These are phyloP conservation scores for Zonitis immaculata DNA, from an alignment of 2,888 invertebrate genomes.

Conservation along the genomic window DNA sequence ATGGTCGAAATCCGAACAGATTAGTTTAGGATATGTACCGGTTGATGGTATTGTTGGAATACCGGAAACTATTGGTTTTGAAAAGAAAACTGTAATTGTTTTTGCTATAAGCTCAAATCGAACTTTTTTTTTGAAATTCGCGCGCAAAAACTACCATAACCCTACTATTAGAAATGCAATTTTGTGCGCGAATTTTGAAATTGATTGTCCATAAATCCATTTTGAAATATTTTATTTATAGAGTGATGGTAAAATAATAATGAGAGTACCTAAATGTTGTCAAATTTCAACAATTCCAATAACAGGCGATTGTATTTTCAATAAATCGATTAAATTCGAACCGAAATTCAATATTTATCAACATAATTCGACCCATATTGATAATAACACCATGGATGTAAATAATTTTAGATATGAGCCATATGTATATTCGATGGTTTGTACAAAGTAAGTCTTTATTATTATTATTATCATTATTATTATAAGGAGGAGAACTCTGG, in stretches of 20 bases:
- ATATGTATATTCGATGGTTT: slow-evolving; percentile 18
- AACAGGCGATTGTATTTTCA: slow-evolving; percentile 15
- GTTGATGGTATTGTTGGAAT: slow-evolving; percentile 12
- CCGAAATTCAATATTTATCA: slow-evolving; percentile 21
- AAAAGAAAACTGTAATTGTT: slow-evolving; percentile 1
- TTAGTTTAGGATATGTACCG: slow-evolving; percentile 21
- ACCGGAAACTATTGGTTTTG: slow-evolving; percentile 4
- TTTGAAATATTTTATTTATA: too few species aligned
- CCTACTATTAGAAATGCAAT: too few species aligned
- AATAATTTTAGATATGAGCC: slow-evolving; percentile 20
- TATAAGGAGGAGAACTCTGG: too few species aligned
- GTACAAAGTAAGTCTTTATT: slow-evolving; percentile 18
- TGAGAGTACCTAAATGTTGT: slow-evolving; percentile 34
- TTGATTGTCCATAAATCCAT: too few species aligned
- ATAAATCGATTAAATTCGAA: slow-evolving; percentile 10
- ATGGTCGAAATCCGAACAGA: slow-evolving; percentile 22
- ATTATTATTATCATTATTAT: too few species aligned
- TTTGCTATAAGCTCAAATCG: too few species aligned
- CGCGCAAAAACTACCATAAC: too few species aligned
- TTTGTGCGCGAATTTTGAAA: too few species aligned
- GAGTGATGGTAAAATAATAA: slow-evolving; percentile 23
- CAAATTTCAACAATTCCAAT: slow-evolving; percentile 16
- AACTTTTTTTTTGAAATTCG: too few species aligned
- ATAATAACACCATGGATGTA: slow-evolving; percentile 24
- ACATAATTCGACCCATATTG: slow-evolving; percentile 28